phyloP scores from a whole-genome alignment of 2,797 vertebrate genomes.

The Enteromius treurensis region DNA sequence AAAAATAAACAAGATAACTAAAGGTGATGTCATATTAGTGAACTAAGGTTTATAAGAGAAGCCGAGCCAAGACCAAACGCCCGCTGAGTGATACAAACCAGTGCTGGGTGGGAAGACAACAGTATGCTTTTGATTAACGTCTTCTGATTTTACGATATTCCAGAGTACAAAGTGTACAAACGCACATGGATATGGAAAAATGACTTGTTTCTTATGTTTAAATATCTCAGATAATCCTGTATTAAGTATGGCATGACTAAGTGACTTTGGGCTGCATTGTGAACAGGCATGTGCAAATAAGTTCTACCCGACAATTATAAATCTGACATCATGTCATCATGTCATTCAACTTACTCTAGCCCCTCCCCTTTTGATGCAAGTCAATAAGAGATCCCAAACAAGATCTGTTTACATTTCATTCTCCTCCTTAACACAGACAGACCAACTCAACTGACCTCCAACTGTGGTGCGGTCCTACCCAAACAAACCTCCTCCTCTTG shows the following conservation, averaged over 20 bases:
- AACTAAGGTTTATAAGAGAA: neutral
- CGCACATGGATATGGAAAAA: neutral
- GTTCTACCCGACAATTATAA: neutral
- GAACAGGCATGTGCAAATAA: neutral
- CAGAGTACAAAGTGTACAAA: constrained; percentile 26
- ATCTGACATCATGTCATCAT: constrained; percentile 1
- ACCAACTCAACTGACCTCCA: constrained; percentile 14
- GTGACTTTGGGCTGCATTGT: neutral
- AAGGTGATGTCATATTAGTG: constrained; percentile 23
- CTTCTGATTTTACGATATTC: constrained; percentile 28
- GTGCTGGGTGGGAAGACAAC: constrained; percentile 18
- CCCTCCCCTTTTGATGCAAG: neutral
- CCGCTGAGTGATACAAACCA: neutral
- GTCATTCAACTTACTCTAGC: neutral
- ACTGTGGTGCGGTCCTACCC: constrained; percentile 18
- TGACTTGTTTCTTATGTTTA: neutral
- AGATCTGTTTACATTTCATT: constrained; percentile 14
- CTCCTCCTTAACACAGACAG: constrained; percentile 12
- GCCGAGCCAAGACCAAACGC: neutral
- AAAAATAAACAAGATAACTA: constrained; percentile 27
- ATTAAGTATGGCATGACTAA: neutral
- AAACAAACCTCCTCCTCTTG: constrained; percentile 41
- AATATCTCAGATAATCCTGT: neutral
- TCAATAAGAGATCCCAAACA: constrained; percentile 10
- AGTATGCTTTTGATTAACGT: constrained; percentile 27